Evolutionary conservation across 2,797 vertebrate species (phyloP).

Genomic region (Xiphophorus birchmanni): DNA sequence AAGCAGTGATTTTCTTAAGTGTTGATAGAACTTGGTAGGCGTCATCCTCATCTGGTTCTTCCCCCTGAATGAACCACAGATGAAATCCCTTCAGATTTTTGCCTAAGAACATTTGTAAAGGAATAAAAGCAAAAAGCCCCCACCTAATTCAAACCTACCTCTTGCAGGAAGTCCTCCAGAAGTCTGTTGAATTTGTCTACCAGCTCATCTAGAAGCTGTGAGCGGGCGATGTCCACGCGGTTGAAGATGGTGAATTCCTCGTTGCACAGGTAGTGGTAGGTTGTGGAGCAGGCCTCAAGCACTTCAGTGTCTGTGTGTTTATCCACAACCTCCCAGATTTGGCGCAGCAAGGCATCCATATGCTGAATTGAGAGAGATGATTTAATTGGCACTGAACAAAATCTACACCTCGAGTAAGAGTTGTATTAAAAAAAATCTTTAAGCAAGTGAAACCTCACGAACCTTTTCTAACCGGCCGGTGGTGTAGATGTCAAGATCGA

Average conservation of each 20-base stretch:
- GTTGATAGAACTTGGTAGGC: slow-evolving; percentile 95
- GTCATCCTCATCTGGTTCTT: slow-evolving; percentile 97
- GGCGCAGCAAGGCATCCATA: slow-evolving; percentile 94
- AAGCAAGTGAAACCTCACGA: slow-evolving; percentile 28
- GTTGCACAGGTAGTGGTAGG: slow-evolving; percentile 94
- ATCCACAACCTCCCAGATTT: slow-evolving; percentile 95
- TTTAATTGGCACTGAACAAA: background rate
- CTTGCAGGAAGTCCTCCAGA: slow-evolving; percentile 96
- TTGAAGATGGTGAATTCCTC: slow-evolving; percentile 98
- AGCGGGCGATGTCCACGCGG: slow-evolving; percentile 94
- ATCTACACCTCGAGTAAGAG: slow-evolving; percentile 41
- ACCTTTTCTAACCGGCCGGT: slow-evolving; percentile 97
- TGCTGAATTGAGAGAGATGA: slow-evolving; percentile 80
- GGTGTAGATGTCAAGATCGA: slow-evolving; percentile 97
- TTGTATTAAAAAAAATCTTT: background rate
- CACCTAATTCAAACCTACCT: slow-evolving; percentile 78
- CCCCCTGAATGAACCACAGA: slow-evolving; percentile 80
- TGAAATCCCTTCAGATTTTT: background rate
- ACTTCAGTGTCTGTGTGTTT: slow-evolving; percentile 98
- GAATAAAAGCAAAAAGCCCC: background rate
- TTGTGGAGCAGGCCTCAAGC: slow-evolving; percentile 95
- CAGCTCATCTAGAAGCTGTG: slow-evolving; percentile 94
- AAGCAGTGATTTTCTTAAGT: slow-evolving; percentile 96
- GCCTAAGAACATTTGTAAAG: background rate
- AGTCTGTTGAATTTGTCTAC: slow-evolving; percentile 95